Conservation (phyloP, 2,113 vertebrate genomes). For the Pandion haliaetus region DNA sequence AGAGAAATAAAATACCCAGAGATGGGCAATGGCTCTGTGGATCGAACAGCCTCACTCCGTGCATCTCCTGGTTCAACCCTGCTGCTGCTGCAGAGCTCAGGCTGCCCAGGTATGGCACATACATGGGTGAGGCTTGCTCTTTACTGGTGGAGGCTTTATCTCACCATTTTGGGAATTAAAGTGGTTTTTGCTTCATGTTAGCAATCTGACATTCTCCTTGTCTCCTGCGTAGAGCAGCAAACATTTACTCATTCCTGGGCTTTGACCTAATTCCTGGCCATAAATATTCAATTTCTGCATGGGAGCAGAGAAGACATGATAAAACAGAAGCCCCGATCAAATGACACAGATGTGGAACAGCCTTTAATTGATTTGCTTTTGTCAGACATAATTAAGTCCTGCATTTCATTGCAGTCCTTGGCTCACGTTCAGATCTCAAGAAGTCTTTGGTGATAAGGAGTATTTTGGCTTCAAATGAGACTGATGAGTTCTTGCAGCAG, state of each 20-base stretch:
- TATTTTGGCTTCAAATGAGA: neutral
- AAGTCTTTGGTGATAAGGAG: slow-evolving; percentile 30
- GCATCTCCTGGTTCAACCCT: neutral
- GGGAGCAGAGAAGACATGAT: neutral
- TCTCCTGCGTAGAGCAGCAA: neutral
- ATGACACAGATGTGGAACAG: slow-evolving; percentile 15
- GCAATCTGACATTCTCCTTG: neutral
- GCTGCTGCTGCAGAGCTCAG: neutral
- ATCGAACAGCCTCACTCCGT: fast-evolving
- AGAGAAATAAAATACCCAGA: neutral
- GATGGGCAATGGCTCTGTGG: neutral
- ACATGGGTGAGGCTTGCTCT: neutral
- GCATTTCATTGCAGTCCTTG: slow-evolving; percentile 30
- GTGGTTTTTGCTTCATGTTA: neutral
- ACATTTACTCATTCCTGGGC: neutral
- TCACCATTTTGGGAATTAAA: neutral
- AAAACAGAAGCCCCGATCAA: slow-evolving; percentile 1
- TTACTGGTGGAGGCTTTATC: neutral
- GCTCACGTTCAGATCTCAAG: neutral
- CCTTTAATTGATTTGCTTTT: slow-evolving; percentile 58
- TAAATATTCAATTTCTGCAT: slow-evolving; percentile 25
- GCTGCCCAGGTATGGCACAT: fast-evolving
- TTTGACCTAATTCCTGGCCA: slow-evolving; percentile 37
- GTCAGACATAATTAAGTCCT: slow-evolving; percentile 49
- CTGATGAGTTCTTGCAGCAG: neutral